Conservation (phyloP, 2,888 invertebrate genomes). For the Lampropteryx suffumata region DNA sequence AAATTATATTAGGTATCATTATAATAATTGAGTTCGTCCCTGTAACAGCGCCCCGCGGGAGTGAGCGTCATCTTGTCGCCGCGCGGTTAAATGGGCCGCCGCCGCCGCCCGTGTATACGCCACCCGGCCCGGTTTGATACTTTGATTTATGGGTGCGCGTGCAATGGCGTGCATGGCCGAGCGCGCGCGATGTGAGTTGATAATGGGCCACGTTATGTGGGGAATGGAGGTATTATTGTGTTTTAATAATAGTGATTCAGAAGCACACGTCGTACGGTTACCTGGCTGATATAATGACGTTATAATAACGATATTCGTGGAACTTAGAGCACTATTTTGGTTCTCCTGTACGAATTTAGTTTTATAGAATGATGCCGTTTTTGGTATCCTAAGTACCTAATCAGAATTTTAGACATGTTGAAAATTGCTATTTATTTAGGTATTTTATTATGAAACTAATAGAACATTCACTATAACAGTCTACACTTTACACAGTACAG, state of each 20-base stretch:
- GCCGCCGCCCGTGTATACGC: constrained; percentile 38
- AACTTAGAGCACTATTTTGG: too few relatives aligned
- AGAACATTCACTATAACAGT: too few relatives aligned
- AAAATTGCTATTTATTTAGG: too few relatives aligned
- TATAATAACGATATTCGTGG: background rate
- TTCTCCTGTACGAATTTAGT: too few relatives aligned
- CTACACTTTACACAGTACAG: too few relatives aligned
- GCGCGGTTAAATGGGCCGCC: constrained; percentile 75
- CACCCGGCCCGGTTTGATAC: constrained; percentile 42
- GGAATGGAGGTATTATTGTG: constrained; percentile 1
- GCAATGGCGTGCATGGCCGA: background rate
- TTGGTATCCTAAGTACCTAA: too few relatives aligned
- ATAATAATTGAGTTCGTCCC: constrained; percentile 15
- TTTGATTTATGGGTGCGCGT: constrained; percentile 29
- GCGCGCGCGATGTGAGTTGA: constrained; percentile 4
- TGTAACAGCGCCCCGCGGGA: constrained; percentile 57
- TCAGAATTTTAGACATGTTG: too few relatives aligned
- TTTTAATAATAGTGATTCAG: constrained; percentile 4
- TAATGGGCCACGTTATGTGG: constrained; percentile 1
- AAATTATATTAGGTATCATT: too few relatives aligned
- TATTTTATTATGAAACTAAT: too few relatives aligned
- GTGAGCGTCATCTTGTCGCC: constrained; percentile 78
- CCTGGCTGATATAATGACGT: background rate
- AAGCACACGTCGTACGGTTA: too few relatives aligned
- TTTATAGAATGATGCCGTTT: too few relatives aligned